Evolutionary conservation across 1,140 invertebrate species (phyloP).

Genomic region (Macrobrachium nipponense): DNA sequence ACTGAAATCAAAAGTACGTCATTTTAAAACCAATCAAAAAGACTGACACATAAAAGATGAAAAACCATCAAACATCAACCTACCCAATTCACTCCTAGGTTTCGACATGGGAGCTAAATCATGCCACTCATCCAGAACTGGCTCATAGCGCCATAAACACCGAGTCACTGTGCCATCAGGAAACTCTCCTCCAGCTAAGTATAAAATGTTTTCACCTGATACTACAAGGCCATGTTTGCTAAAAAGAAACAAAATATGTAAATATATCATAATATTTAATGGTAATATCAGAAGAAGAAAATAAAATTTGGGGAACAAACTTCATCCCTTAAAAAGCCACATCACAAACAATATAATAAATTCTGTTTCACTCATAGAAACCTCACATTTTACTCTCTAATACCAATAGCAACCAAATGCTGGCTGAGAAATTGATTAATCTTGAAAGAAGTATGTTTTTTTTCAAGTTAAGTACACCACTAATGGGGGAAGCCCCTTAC

Average conservation of each 20-base stretch:
- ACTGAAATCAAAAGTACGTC: too few species aligned
- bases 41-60: background rate
- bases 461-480: too few species aligned
- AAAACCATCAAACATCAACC: background rate
- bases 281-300: background rate
- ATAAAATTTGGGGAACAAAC: too few species aligned
- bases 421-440: too few species aligned
- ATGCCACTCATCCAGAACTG: conserved; percentile 72
- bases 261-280: background rate
- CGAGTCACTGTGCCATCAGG: conserved; percentile 73
- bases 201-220: conserved; percentile 73
- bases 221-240: conserved; percentile 74
- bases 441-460: too few species aligned
- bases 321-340: too few species aligned
- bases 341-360: too few species aligned
- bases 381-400: too few species aligned
- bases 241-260: conserved; percentile 32
- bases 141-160: conserved; percentile 73
- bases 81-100: conserved; percentile 72
- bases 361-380: too few species aligned
- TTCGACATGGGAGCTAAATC: conserved; percentile 72
- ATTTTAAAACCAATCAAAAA: background rate
- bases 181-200: conserved; percentile 74
- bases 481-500: too few species aligned
- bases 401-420: too few species aligned